phyloP scores from a whole-genome alignment of 2,888 invertebrate species.

The Zonitis immaculata region DNA sequence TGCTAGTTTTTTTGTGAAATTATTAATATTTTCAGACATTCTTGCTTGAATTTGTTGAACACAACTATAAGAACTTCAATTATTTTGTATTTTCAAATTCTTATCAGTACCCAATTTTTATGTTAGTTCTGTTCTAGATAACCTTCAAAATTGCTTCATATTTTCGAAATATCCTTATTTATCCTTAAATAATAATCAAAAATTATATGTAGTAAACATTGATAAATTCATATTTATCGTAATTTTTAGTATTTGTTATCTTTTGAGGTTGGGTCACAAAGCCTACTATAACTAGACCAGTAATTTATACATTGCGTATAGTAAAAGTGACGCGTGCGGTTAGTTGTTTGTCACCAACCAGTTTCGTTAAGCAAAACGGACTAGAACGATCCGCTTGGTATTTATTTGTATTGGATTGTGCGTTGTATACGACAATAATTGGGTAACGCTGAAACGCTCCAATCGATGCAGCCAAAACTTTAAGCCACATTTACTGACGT shows the following conservation, averaged over 20 bases:
- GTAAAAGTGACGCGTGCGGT: no score
- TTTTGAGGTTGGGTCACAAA: background rate
- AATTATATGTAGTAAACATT: background rate
- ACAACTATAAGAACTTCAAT: background rate
- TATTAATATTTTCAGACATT: slow-evolving; percentile 22
- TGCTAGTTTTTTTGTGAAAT: slow-evolving; percentile 30
- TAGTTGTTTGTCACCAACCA: no score
- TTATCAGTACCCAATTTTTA: background rate
- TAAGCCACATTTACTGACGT: no score
- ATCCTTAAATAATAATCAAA: background rate
- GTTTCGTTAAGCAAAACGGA: no score
- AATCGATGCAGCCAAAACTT: no score
- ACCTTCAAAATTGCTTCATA: background rate
- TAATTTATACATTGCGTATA: no score
- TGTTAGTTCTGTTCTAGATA: no score
- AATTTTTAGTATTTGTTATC: background rate
- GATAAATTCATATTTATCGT: background rate
- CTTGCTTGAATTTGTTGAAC: background rate
- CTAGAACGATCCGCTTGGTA: no score
- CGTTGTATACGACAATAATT: no score
- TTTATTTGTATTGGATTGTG: no score
- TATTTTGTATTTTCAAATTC: background rate
- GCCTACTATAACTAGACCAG: no score
- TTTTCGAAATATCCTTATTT: background rate
- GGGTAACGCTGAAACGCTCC: no score